These are phyloP conservation scores for Phymanthus crucifer DNA, from an alignment of 92 coral and sea anemone species.

Conservation along the genomic window DNA sequence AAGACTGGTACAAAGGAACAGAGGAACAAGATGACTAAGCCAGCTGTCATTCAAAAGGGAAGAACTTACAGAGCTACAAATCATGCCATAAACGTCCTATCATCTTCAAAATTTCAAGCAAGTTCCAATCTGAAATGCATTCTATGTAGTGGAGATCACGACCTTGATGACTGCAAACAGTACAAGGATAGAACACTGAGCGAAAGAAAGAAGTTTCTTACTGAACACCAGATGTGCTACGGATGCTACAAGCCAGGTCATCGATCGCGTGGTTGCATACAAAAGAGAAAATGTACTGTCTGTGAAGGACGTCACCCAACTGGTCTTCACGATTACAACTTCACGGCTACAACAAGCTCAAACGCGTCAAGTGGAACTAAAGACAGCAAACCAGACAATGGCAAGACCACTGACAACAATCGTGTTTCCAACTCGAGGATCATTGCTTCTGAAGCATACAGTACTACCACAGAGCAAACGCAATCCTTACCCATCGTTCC, in stretches of 20 bases:
- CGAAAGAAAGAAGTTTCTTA: constrained; percentile 18
- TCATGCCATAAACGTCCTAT: not conserved
- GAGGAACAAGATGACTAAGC: not conserved
- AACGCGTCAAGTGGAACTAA: not conserved
- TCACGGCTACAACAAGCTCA: not conserved
- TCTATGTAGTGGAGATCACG: constrained; percentile 23
- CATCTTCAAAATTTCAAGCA: constrained; percentile 1
- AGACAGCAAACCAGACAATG: not conserved
- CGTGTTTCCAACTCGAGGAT: constrained; percentile 2
- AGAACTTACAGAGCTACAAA: not conserved
- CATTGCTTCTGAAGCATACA: not conserved
- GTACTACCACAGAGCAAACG: not conserved
- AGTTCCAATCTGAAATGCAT: constrained; percentile 13
- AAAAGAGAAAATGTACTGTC: constrained; percentile 14
- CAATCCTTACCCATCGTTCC: constrained; percentile 48
- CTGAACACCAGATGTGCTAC: constrained; percentile 22
- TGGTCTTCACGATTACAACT: constrained; percentile 6
- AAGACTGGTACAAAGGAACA: not conserved
- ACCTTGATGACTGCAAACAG: constrained; percentile 28
- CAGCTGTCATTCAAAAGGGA: not conserved
- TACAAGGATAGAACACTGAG: constrained; percentile 7
- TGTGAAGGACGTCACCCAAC: constrained; percentile 38
- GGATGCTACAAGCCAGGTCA: constrained; percentile 33
- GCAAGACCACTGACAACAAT: not conserved
- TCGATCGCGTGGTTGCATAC: constrained; percentile 31